phyloP scores from a whole-genome alignment of 2,113 vertebrate species.

The Gallinago undulata region DNA sequence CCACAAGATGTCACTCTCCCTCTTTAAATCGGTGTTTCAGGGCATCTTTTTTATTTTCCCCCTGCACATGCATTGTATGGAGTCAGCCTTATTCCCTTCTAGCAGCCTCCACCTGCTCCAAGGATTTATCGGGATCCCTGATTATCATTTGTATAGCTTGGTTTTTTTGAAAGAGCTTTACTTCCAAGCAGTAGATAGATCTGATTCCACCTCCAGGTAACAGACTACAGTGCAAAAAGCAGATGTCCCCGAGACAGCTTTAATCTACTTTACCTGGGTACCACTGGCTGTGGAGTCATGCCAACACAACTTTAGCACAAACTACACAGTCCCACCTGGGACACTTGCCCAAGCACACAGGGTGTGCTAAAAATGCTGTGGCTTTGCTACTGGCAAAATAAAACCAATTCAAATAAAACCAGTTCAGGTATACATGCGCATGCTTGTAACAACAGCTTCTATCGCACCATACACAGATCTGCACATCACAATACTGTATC shows the following conservation, averaged over 20 bases:
- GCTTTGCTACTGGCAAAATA: rapidly evolving
- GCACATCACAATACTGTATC: not conserved
- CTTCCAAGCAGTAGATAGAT: rapidly evolving
- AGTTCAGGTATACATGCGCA: rapidly evolving
- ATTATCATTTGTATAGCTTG: not conserved
- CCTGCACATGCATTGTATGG: rapidly evolving
- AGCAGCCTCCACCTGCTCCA: not conserved
- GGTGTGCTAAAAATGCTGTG: not conserved
- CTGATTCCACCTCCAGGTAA: not conserved
- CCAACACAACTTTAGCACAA: not conserved
- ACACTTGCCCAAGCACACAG: not conserved
- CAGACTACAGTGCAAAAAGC: not conserved
- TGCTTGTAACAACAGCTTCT: not conserved
- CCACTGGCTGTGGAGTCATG: not conserved
- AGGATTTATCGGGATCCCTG: not conserved
- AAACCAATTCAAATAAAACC: not conserved
- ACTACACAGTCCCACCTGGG: not conserved
- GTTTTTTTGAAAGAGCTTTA: not conserved
- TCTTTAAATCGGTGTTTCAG: not conserved
- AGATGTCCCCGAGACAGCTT: not conserved
- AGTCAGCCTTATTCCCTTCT: not conserved
- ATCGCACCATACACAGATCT: not conserved
- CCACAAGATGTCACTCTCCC: constrained; percentile 74
- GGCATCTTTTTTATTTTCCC: not conserved
- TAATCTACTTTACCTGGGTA: not conserved